Evolutionary conservation across 2,888 invertebrate genomes (phyloP).

Genomic region (Ceratothoa steindachneri): DNA sequence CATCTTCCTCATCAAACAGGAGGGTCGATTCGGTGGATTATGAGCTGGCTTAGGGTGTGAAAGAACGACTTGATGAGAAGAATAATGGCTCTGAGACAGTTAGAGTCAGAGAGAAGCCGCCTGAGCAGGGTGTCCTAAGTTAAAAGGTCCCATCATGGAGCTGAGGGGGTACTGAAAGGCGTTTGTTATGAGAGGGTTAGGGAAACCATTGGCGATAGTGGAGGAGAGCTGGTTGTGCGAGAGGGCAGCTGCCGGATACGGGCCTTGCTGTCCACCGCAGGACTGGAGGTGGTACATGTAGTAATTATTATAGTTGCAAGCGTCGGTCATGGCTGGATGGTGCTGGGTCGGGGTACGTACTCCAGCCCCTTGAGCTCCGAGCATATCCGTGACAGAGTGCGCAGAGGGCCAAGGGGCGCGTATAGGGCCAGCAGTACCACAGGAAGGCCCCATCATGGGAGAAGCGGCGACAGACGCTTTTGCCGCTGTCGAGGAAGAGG

Average conservation of each 20-base stretch:
- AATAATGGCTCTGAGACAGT: too few species aligned
- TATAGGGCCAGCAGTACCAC: constrained; percentile 32
- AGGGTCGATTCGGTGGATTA: too few species aligned
- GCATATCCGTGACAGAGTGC: constrained; percentile 53
- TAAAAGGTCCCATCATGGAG: constrained; percentile 20
- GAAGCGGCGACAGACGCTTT: constrained; percentile 31
- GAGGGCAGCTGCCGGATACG: constrained; percentile 14
- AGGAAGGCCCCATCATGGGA: constrained; percentile 34
- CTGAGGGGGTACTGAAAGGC: constrained; percentile 25
- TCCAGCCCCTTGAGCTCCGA: constrained; percentile 50
- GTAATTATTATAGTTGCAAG: constrained; percentile 47
- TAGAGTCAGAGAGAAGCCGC: background rate
- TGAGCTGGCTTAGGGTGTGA: too few species aligned
- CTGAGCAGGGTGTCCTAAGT: background rate
- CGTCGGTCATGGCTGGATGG: constrained; percentile 22
- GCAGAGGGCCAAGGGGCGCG: constrained; percentile 52
- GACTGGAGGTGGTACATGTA: constrained; percentile 48
- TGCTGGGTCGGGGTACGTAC: constrained; percentile 30
- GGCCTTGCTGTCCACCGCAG: constrained; percentile 31
- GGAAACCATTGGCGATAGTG: constrained; percentile 26
- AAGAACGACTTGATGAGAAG: too few species aligned
- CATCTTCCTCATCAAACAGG: too few species aligned
- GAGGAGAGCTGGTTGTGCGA: constrained; percentile 37
- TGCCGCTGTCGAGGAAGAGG: constrained; percentile 39
- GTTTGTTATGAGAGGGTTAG: constrained; percentile 22